phyloP scores from a whole-genome alignment of 2,888 invertebrate genomes.

The Tetropium fuscum region DNA sequence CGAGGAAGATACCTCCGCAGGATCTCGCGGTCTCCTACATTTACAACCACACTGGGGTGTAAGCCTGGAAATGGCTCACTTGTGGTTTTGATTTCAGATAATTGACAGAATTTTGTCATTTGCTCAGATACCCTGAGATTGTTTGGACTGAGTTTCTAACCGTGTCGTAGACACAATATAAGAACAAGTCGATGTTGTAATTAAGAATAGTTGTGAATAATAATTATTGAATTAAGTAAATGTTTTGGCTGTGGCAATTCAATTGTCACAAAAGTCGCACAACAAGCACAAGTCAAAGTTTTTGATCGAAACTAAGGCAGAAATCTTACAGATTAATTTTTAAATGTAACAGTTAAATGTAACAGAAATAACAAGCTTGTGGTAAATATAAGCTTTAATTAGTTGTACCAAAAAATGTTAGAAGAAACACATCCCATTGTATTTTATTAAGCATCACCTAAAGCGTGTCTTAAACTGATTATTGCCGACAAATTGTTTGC shows the following conservation, averaged over 20 bases:
- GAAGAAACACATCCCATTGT: conserved; percentile 27
- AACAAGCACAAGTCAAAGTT: conserved; percentile 28
- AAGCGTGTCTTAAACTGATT: conserved; percentile 54
- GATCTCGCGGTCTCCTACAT: conserved; percentile 67
- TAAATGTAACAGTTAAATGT: conserved; percentile 18
- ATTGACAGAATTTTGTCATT: conserved; percentile 33
- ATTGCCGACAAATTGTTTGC: conserved; percentile 11
- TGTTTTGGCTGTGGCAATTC: conserved; percentile 29
- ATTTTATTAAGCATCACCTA: conserved; percentile 53
- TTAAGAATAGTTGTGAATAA: conserved; percentile 38
- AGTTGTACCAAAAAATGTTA: conserved; percentile 23
- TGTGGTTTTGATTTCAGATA: conserved; percentile 21
- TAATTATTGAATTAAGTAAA: conserved; percentile 28
- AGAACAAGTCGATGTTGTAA: conserved; percentile 30
- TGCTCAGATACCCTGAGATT: conserved; percentile 30
- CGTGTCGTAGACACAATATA: conserved; percentile 5
- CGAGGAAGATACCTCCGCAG: conserved; percentile 63
- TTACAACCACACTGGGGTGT: conserved; percentile 82
- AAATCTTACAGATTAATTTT: too few species aligned
- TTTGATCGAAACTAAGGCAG: conserved; percentile 42
- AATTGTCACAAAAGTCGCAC: conserved; percentile 30
- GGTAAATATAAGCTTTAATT: conserved; percentile 54
- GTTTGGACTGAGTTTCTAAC: conserved; percentile 37
- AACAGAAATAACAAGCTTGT: conserved; percentile 42
- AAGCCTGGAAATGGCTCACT: conserved; percentile 61